These are phyloP conservation scores for Brachionus rotundiformis DNA, from an alignment of 1,140 invertebrate species.

Conservation along the genomic window DNA sequence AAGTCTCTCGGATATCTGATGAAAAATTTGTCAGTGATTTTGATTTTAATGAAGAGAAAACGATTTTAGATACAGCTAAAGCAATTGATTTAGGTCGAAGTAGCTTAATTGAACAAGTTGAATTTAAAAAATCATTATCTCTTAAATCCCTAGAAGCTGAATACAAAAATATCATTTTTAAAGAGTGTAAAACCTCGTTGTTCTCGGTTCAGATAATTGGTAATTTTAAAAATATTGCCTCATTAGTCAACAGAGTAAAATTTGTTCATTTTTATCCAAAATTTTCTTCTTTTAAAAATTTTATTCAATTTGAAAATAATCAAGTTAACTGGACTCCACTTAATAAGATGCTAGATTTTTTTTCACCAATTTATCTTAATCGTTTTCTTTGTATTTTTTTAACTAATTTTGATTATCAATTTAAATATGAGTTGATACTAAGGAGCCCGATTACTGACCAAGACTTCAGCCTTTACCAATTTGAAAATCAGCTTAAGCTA, in stretches of 20 bases:
- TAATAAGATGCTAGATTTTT: background rate
- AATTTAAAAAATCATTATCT: background rate
- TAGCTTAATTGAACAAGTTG: background rate
- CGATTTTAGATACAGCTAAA: background rate
- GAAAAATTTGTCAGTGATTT: background rate
- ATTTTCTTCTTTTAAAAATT: background rate
- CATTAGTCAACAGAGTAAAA: conserved; percentile 2
- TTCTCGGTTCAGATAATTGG: background rate
- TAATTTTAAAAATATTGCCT: background rate
- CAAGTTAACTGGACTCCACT: background rate
- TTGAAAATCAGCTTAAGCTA: background rate
- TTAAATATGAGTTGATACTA: background rate
- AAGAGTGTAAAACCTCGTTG: background rate
- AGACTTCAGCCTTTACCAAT: background rate
- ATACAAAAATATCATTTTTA: background rate
- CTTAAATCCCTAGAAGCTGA: background rate
- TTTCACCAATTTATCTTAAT: background rate
- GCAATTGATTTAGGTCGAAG: background rate
- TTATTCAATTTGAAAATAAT: background rate
- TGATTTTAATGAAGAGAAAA: background rate
- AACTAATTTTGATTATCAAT: background rate
- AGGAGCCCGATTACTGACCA: background rate
- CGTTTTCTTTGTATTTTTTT: background rate
- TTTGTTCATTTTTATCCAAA: background rate
- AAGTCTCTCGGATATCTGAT: background rate